phyloP scores from a whole-genome alignment of 2,888 invertebrate species.

The Diadromus collaris region DNA sequence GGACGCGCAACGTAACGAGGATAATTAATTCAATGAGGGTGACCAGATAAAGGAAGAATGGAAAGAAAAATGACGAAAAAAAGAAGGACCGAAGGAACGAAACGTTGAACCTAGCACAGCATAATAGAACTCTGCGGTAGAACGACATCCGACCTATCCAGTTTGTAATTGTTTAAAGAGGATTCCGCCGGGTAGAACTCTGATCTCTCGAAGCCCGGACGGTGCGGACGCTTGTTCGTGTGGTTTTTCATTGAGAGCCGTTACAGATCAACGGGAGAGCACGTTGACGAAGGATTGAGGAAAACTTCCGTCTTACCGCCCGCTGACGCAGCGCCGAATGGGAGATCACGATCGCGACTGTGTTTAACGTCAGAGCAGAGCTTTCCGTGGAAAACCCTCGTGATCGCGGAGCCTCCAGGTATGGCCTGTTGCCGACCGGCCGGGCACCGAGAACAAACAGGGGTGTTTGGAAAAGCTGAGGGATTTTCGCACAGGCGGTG shows the following conservation, averaged over 20 bases:
- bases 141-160: constrained; percentile 36
- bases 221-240: not conserved
- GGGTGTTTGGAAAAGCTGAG: constrained; percentile 26
- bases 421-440: constrained; percentile 19
- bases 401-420: constrained; percentile 29
- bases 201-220: constrained; percentile 2
- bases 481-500: constrained; percentile 43
- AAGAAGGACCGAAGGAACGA: not conserved
- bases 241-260: constrained; percentile 25
- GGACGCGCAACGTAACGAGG: constrained; percentile 23
- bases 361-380: constrained; percentile 5
- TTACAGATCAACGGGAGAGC: not conserved
- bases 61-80: not conserved
- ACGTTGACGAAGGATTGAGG: constrained; percentile 30
- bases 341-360: constrained; percentile 5
- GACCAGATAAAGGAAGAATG: constrained; percentile 26
- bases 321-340: constrained; percentile 32
- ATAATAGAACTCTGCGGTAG: constrained; percentile 6
- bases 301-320: constrained; percentile 33
- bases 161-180: constrained; percentile 55
- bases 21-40: constrained; percentile 57
- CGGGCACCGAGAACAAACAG: constrained; percentile 3
- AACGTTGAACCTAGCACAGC: not conserved
- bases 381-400: constrained; percentile 16
- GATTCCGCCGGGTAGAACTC: constrained; percentile 26